These are phyloP conservation scores for Thymelicus lineola DNA, from an alignment of 2,888 invertebrate genomes.

Conservation along the genomic window DNA sequence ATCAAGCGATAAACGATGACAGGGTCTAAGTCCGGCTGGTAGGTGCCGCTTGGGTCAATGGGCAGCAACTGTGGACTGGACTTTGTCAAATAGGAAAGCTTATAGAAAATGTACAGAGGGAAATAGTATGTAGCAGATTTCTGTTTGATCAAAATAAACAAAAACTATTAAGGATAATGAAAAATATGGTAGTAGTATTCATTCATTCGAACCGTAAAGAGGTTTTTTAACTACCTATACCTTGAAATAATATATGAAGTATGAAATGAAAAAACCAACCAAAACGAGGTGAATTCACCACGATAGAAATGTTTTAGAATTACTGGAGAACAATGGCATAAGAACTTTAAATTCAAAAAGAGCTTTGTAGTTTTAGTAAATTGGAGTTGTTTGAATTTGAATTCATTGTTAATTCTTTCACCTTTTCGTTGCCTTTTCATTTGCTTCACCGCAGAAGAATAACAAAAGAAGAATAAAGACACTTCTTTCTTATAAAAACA, in stretches of 20 bases:
- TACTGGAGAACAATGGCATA: constrained; percentile 24
- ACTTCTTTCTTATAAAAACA: not conserved
- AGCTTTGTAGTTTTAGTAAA: constrained; percentile 36
- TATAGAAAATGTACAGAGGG: no score
- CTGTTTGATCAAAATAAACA: no score
- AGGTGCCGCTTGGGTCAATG: constrained; percentile 32
- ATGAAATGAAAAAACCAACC: not conserved
- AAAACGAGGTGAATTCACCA: constrained; percentile 1
- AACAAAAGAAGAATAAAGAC: constrained; percentile 11
- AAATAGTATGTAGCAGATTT: no score
- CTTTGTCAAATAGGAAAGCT: not conserved
- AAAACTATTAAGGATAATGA: no score
- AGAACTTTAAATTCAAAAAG: constrained; percentile 31
- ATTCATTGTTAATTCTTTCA: constrained; percentile 33
- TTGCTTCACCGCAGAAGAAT: not conserved
- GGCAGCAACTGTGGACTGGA: not conserved
- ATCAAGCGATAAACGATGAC: constrained; percentile 50
- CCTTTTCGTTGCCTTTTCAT: constrained; percentile 19
- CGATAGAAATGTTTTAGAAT: constrained; percentile 5
- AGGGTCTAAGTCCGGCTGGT: constrained; percentile 41
- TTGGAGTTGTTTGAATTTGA: constrained; percentile 38
- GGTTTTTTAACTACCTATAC: not conserved
- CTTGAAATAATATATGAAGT: constrained; percentile 1
- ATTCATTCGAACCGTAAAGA: not conserved
- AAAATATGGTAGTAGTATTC: no score